Conservation (phyloP, 64 coral and sea anemone species). For the Cladopsammia gracilis region DNA sequence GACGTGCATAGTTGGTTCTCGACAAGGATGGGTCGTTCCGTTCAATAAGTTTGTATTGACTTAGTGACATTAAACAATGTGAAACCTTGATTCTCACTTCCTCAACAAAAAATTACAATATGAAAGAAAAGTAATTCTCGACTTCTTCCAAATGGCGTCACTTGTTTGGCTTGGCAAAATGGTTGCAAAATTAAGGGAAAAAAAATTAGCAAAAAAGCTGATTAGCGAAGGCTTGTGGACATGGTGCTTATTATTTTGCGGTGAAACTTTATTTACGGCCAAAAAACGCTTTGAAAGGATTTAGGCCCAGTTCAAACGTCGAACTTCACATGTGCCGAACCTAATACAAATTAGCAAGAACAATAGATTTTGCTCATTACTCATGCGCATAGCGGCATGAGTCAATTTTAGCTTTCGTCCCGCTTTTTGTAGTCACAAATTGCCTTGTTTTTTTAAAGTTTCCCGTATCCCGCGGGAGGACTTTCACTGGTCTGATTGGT, state of each 20-base stretch:
- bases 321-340: too few relatives aligned
- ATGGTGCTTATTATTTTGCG: neutral
- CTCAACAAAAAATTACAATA: conserved; percentile 24
- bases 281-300: conserved; percentile 28
- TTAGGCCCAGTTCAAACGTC: too few relatives aligned
- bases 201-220: neutral
- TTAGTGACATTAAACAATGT: neutral
- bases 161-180: neutral
- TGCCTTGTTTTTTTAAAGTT: too few relatives aligned
- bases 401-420: too few relatives aligned
- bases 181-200: neutral
- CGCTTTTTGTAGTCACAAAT: too few relatives aligned
- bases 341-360: too few relatives aligned
- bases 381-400: too few relatives aligned
- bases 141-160: neutral
- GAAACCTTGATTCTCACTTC: conserved; percentile 5
- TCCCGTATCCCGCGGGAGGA: too few relatives aligned
- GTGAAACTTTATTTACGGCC: neutral
- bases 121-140: conserved; percentile 10
- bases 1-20: neutral
- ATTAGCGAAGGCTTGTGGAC: neutral
- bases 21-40: neutral
- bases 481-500: too few relatives aligned
- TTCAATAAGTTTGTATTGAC: conserved; percentile 25
- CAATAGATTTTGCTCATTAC: too few relatives aligned